Evolutionary conservation across 2,888 invertebrate species (phyloP).

Genomic region (Epinotia brunnichana): DNA sequence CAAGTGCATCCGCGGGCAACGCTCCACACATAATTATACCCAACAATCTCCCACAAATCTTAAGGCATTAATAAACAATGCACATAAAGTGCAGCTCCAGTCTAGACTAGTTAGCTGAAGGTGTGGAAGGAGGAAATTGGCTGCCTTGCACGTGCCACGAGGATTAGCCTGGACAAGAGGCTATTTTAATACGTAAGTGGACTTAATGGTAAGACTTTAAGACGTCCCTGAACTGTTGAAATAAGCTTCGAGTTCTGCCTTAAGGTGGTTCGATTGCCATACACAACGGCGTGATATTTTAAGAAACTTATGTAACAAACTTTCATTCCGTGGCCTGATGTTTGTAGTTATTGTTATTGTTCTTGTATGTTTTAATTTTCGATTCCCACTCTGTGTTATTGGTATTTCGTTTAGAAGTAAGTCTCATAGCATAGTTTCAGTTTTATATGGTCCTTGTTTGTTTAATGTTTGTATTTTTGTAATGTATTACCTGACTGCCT

Average conservation of each 20-base stretch:
- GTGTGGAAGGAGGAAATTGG: slow-evolving; percentile 37
- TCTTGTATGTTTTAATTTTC: no score
- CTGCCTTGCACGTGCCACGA: slow-evolving; percentile 35
- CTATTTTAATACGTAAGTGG: slow-evolving; percentile 25
- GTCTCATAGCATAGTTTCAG: no score
- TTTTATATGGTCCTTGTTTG: no score
- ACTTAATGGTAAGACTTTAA: slow-evolving; percentile 2
- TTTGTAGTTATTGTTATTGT: no score
- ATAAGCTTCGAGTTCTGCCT: background rate
- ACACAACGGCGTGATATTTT: no score
- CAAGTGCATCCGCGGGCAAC: background rate
- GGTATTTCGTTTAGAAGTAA: no score
- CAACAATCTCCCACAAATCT: slow-evolving; percentile 31
- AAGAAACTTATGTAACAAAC: no score
- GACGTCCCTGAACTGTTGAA: background rate
- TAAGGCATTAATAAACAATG: slow-evolving; percentile 29
- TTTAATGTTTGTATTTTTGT: no score
- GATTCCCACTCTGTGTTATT: no score
- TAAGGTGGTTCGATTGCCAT: no score
- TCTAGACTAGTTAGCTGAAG: slow-evolving; percentile 37
- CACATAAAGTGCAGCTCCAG: slow-evolving; percentile 23
- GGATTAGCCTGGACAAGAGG: slow-evolving; percentile 39
- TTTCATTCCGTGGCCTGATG: no score
- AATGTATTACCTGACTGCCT: no score
- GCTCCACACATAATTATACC: slow-evolving; percentile 24